phyloP scores from a whole-genome alignment of 2,888 invertebrate genomes.

The Chaetogeoica ovagalla region DNA sequence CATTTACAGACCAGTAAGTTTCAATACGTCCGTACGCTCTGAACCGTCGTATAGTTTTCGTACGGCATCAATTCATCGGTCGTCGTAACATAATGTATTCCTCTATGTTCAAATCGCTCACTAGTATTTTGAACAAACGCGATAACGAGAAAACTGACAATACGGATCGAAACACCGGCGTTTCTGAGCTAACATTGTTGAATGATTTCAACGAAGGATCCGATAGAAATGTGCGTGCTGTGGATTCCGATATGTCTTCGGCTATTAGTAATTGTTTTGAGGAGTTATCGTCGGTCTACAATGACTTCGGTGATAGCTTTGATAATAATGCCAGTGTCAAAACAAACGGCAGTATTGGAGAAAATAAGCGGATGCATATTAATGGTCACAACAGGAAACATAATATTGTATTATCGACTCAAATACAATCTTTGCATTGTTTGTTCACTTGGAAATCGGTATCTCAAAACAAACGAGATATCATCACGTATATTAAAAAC shows the following conservation, averaged over 20 bases:
- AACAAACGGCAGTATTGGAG: neutral
- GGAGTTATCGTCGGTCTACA: neutral
- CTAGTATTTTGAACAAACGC: neutral
- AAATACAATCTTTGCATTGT: slow-evolving; percentile 40
- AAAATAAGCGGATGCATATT: neutral
- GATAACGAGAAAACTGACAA: neutral
- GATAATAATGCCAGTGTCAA: neutral
- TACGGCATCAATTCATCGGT: neutral
- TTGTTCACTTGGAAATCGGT: slow-evolving; percentile 32
- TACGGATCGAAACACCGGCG: neutral
- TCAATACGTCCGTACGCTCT: no score
- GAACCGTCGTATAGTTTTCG: no score
- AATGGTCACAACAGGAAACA: neutral
- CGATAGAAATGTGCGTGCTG: neutral
- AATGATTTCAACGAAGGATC: neutral
- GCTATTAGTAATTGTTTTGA: neutral
- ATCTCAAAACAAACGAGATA: neutral
- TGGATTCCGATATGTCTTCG: neutral
- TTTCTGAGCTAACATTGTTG: neutral
- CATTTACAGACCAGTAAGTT: no score
- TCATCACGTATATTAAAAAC: slow-evolving; percentile 22
- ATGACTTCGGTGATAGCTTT: neutral
- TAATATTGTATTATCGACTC: neutral
- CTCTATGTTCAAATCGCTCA: neutral
- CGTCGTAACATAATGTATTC: slow-evolving; percentile 11